These are phyloP conservation scores for Lophotriccus pileatus DNA, from an alignment of 2,797 vertebrate species.

Conservation along the genomic window DNA sequence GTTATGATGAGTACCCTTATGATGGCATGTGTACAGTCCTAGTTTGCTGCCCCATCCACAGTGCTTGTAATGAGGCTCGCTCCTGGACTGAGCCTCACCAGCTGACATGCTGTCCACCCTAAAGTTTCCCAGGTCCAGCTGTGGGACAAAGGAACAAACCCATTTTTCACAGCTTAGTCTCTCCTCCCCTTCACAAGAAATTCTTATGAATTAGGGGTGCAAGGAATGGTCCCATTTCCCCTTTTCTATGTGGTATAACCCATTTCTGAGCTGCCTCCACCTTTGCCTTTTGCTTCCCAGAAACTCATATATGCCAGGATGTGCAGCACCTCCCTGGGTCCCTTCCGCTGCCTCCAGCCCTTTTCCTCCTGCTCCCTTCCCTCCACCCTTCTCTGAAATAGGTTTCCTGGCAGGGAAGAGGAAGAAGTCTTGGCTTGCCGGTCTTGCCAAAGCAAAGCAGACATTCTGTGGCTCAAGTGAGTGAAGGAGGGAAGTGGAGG, in stretches of 20 bases:
- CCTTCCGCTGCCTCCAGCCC: not conserved
- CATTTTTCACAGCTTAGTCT: not conserved
- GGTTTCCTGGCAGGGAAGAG: not conserved
- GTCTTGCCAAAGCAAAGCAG: not conserved
- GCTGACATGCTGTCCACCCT: not conserved
- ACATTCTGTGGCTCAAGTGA: not conserved
- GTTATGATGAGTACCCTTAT: fast-evolving
- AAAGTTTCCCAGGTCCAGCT: not conserved
- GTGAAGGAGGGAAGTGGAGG: not conserved
- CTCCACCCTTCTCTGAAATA: not conserved
- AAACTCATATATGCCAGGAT: not conserved
- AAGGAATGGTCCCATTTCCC: fast-evolving
- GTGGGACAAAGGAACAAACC: not conserved
- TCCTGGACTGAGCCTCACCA: not conserved
- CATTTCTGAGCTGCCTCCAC: not conserved
- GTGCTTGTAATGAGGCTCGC: fast-evolving
- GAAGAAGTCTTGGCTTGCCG: not conserved
- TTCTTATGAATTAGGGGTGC: not conserved
- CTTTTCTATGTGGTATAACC: fast-evolving
- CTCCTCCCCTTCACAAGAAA: not conserved
- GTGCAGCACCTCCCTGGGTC: fast-evolving
- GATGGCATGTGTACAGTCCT: not conserved
- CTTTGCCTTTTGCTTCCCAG: not conserved
- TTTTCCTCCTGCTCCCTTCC: not conserved
- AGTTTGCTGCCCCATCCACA: fast-evolving